Percentiles rank a stretch among this genome's conserved stretches.
These are phyloP conservation scores for Pempheris klunzingeri DNA, from an alignment of 2,797 vertebrate species.

Conservation along the genomic window DNA sequence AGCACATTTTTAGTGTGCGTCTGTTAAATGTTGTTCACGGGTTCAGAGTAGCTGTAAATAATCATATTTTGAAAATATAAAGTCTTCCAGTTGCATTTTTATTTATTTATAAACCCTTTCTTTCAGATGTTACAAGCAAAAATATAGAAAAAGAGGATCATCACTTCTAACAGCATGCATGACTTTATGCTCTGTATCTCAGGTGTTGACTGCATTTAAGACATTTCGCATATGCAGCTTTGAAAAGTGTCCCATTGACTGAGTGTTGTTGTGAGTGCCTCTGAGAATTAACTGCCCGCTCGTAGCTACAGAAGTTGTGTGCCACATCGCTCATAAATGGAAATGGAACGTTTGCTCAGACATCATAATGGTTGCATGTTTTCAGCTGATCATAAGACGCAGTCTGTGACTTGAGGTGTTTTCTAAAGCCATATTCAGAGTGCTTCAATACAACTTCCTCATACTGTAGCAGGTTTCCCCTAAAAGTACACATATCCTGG, in stretches of 20 bases:
- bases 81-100: conserved; percentile 61
- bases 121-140: conserved; percentile 37
- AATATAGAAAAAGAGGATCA: conserved; percentile 26
- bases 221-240: conserved; percentile 50
- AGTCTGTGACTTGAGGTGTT: background rate
- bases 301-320: background rate
- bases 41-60: conserved; percentile 56
- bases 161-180: conserved; percentile 59
- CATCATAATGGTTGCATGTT: conserved; percentile 9
- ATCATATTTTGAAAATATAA: conserved; percentile 36
- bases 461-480: background rate
- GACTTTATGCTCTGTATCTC: conserved; percentile 62
- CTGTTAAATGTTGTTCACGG: conserved; percentile 25
- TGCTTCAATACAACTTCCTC: too few species aligned
- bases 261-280: conserved; percentile 49
- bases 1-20: conserved; percentile 44
- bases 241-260: conserved; percentile 22
- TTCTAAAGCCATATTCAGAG: background rate
- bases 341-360: background rate
- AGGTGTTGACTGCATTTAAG: conserved; percentile 64
- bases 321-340: background rate
- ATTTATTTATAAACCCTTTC: conserved; percentile 62
- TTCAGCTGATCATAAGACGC: background rate
- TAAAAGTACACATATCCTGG: background rate
- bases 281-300: conserved; percentile 17